Conservation (phyloP, 2,888 invertebrate genomes). For the Acleris emargana region DNA sequence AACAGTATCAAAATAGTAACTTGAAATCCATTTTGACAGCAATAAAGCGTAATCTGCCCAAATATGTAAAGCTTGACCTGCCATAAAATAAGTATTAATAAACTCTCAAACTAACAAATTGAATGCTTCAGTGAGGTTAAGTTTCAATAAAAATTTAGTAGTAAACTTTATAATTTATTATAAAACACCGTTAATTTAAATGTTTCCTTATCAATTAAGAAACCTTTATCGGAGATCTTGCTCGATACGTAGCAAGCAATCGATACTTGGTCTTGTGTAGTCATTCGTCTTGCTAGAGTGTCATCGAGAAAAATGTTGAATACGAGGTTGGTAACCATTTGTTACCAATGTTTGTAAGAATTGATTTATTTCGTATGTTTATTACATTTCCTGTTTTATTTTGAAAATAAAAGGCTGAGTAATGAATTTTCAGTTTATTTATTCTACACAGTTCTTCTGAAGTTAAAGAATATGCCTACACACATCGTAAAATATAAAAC, state of each 20-base stretch:
- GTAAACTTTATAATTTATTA: conserved; percentile 29
- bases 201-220: conserved; percentile 63
- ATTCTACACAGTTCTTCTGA: too few species aligned
- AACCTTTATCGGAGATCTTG: conserved; percentile 60
- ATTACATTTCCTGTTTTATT: not conserved
- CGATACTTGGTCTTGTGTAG: conserved; percentile 57
- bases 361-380: conserved; percentile 15
- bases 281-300: conserved; percentile 68
- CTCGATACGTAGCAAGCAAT: conserved; percentile 57
- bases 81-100: conserved; percentile 16
- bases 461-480: too few species aligned
- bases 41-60: conserved; percentile 23
- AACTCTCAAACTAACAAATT: conserved; percentile 24
- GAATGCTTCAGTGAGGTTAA: conserved; percentile 20
- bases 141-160: conserved; percentile 26
- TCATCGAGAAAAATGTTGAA: conserved; percentile 60
- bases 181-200: conserved; percentile 45
- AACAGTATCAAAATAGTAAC: conserved; percentile 18
- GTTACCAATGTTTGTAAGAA: conserved; percentile 15
- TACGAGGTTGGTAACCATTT: conserved; percentile 51
- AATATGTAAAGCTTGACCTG: conserved; percentile 23
- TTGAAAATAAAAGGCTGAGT: too few species aligned
- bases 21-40: conserved; percentile 14
- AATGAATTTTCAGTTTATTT: too few species aligned
- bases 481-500: too few species aligned